Percentiles rank a stretch among this genome's conserved stretches.
Conservation (phyloP, 2,888 invertebrate genomes). For the Mystacides longicornis region DNA sequence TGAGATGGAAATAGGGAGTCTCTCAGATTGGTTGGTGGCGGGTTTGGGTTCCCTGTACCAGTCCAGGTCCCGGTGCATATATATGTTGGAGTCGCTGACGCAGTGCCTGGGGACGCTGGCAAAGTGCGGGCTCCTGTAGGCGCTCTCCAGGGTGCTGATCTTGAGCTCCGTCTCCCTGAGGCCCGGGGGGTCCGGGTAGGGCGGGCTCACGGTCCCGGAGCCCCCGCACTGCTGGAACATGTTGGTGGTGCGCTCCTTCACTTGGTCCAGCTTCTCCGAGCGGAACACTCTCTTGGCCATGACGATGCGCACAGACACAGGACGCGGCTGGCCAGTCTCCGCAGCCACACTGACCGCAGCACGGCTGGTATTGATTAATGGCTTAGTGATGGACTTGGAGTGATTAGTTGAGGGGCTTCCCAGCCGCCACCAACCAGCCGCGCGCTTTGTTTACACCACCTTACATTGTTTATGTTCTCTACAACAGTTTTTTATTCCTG, state of each 20-base stretch:
- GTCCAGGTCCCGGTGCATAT: slow-evolving; percentile 20
- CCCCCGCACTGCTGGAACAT: slow-evolving; percentile 23
- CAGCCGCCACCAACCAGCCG: too few species aligned
- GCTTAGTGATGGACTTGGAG: too few species aligned
- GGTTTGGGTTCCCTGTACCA: slow-evolving; percentile 22
- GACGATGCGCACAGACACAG: too few species aligned
- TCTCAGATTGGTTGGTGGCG: slow-evolving; percentile 6
- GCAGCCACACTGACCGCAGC: too few species aligned
- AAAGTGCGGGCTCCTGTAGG: slow-evolving; percentile 11
- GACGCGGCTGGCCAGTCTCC: too few species aligned
- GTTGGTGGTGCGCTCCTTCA: slow-evolving; percentile 19
- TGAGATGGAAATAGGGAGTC: slow-evolving; percentile 8
- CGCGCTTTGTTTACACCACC: too few species aligned
- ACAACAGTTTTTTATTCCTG: too few species aligned
- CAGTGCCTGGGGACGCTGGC: slow-evolving; percentile 14
- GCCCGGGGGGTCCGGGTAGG: slow-evolving; percentile 8
- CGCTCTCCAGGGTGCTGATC: slow-evolving; percentile 23
- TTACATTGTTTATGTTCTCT: too few species aligned
- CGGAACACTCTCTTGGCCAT: slow-evolving; percentile 20
- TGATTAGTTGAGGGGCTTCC: too few species aligned
- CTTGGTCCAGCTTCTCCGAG: slow-evolving; percentile 17
- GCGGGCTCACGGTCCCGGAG: slow-evolving; percentile 10
- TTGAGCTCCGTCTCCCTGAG: slow-evolving; percentile 13
- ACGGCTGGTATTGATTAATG: too few species aligned
- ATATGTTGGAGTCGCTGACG: slow-evolving; percentile 24